Base-by-base conservation (phyloP, 2,113 vertebrate species). In the Coracopsis vasa region DNA sequence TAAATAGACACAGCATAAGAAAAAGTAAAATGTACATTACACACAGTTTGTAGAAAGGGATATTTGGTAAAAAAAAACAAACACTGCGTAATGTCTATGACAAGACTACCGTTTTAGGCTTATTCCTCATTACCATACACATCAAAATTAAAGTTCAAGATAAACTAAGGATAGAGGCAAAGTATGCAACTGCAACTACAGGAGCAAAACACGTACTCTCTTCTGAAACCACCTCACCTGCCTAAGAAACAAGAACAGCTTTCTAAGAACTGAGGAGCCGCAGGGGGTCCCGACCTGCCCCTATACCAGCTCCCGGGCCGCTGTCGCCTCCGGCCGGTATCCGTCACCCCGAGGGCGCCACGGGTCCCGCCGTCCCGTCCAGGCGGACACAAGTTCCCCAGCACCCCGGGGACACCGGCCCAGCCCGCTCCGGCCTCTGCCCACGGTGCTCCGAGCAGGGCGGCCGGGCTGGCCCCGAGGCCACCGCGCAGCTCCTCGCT, bases 1-100 rank as follows among this genome's bases (percentile, higher is more conserved):
- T 1, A 29, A 47, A 19, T 6, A 33, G 1, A 2, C 0, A 15
- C 2, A 37, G 13, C 0, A 0, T 6, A 69, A 72, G 14, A 62
- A 67, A 41, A 54, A 16, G 7, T 16, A 6, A 71, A 4, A 71
- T 80, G 21, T 5, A 33, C 1, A 1, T 4, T 14, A 66, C 7
- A 8, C 58, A 23, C 9, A n/a, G 28, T 27, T 18, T 45, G 45
- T 4, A 54, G 16, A 60, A 70, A 39, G 35, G 5, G 8, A 33
- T 1, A 19, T 41, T 64, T 23, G 0, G 4, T 16, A 5, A 11
- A 1, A 27, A 56, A 20, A 24, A 23, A 3, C 56, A 53, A 8
- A 29, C 6, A 2, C 11, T 56, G 48, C 27, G 67, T 29, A 74
- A 91, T 7, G 0, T 24, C 58, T 51, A 56, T 11, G 33, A 21